These are phyloP conservation scores for Nipponacmea schrenckii DNA, from an alignment of 2,888 invertebrate species.

Conservation along the genomic window DNA sequence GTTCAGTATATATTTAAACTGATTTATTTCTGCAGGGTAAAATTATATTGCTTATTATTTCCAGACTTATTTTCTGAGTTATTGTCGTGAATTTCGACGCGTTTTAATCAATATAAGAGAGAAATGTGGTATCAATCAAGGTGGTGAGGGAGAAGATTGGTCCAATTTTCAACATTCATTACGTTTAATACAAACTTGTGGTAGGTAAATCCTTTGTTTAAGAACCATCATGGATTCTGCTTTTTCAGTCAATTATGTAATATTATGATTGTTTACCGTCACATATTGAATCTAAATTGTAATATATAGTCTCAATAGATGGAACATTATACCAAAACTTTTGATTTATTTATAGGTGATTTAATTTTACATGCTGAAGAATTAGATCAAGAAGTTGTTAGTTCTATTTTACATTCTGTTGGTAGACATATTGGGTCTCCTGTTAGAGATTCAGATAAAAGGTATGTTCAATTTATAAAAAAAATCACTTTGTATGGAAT, in stretches of 20 bases:
- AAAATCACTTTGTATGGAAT: no score
- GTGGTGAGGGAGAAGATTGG: slow-evolving; percentile 62
- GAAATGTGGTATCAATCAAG: slow-evolving; percentile 46
- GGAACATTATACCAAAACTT: no score
- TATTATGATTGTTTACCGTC: neutral
- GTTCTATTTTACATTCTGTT: slow-evolving; percentile 72
- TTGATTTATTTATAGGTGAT: slow-evolving; percentile 71
- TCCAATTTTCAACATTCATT: slow-evolving; percentile 67
- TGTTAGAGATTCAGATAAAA: slow-evolving; percentile 34
- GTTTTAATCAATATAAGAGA: slow-evolving; percentile 75
- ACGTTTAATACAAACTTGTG: slow-evolving; percentile 66
- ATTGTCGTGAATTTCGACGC: slow-evolving; percentile 76
- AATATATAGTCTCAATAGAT: neutral
- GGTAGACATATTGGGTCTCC: slow-evolving; percentile 52
- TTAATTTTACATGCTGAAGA: slow-evolving; percentile 76
- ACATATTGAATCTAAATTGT: no score
- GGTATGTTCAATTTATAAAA: neutral
- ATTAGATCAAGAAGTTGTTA: slow-evolving; percentile 76
- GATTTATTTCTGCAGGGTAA: no score
- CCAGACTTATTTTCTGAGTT: slow-evolving; percentile 74
- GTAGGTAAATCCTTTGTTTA: slow-evolving; percentile 37
- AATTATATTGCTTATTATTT: slow-evolving; percentile 12
- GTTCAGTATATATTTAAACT: no score
- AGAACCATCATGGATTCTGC: neutral
- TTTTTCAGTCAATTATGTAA: neutral